These are phyloP conservation scores for Paralvinella palmiformis DNA, from an alignment of 1,140 invertebrate genomes.

Conservation along the genomic window DNA sequence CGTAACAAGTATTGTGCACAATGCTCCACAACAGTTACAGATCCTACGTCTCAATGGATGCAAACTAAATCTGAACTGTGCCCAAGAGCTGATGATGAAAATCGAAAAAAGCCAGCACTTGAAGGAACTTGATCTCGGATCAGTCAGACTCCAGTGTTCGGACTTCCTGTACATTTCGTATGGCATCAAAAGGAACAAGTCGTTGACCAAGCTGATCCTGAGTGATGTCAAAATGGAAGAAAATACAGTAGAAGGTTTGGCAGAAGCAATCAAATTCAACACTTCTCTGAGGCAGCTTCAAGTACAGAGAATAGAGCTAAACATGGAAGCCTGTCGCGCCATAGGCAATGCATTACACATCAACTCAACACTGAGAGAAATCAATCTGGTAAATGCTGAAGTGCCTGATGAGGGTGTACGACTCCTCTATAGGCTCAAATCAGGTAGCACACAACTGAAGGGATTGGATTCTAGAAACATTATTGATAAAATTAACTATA, in stretches of 20 bases:
- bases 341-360: constrained; percentile 8
- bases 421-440: too few relatives aligned
- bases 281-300: constrained; percentile 29
- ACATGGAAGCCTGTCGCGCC: constrained; percentile 22
- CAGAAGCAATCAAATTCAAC: constrained; percentile 33
- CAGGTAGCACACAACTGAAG: too few relatives aligned
- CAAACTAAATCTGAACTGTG: constrained; percentile 30
- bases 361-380: background rate
- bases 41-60: constrained; percentile 28
- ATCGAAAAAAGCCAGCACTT: constrained; percentile 27
- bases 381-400: too few relatives aligned
- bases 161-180: constrained; percentile 30
- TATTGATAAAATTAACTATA: too few relatives aligned
- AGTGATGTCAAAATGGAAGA: constrained; percentile 28
- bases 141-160: constrained; percentile 28
- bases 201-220: constrained; percentile 26
- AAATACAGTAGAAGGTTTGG: constrained; percentile 24
- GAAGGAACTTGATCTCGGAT: constrained; percentile 24
- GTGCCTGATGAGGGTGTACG: too few relatives aligned
- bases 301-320: constrained; percentile 31
- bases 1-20: constrained; percentile 29
- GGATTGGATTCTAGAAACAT: too few relatives aligned
- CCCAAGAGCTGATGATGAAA: constrained; percentile 26
- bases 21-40: constrained; percentile 26
- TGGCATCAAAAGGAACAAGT: constrained; percentile 29